Evolutionary conservation across 2,888 invertebrate genomes (phyloP), one percentile per base, ranked within the genome.

Genomic region (Tryphoninae sp.): DNA sequence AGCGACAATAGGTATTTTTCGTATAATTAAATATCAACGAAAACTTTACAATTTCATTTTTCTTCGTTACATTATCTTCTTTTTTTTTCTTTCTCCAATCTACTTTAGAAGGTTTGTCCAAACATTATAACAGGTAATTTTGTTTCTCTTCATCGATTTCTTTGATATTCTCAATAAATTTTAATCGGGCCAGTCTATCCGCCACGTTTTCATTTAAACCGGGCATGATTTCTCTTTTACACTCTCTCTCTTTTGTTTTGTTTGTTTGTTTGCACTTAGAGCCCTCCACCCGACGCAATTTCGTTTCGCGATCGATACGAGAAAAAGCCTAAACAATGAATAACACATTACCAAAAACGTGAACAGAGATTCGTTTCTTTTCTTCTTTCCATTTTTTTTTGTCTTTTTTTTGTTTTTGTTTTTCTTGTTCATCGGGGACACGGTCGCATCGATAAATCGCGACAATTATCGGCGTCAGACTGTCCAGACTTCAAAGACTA

Each of bases 291-390:
- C 19, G 1, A 19, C 19, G 23, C 33, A 33, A 33, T 33, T 33
- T 33, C 3, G 53, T 9, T 55, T 64, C 76, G 76, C 68, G 26
- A 33, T 22, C 58, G 73, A 62, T 64, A 69, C 61, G 75, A 75
- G 78, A 75, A 65, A 75, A 78, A 78, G 75, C 53, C 74, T 69
- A 81, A 33, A 81, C 77, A 65, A 78, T 61, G 26, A 71, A 67
- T 62, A 81, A 78, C 71, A 73, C 65, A 78, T 71, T 78, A 71
- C 71, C 33, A 73, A 78, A 45, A 45, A 78, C 73, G 73, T 61
- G 78, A 78, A 73, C 67, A 78, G 68, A 78, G 53, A 78, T 61
- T 67, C 82, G 86, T 86, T 82, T 83, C 79, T 84, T 86, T 33
- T 78, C 80, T 83, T 68, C 80, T 83, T 42, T n/a, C 26, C 26